Conservation (phyloP, 2,113 vertebrate genomes). For the Grammomys dolichurus region DNA sequence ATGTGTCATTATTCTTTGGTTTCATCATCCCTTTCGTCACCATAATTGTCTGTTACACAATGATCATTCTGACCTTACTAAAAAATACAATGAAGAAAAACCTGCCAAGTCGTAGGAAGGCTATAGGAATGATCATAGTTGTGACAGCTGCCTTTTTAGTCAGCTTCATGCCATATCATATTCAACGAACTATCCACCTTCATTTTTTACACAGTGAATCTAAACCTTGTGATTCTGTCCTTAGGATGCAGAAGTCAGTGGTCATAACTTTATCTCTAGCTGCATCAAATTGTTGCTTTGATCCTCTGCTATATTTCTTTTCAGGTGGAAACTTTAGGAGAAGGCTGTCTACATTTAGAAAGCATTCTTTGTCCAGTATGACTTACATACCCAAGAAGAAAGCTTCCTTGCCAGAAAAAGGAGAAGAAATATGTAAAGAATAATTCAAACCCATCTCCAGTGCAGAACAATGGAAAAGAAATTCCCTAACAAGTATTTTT, state of each 20-base stretch:
- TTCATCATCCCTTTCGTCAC: slow-evolving; percentile 93
- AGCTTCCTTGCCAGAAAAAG: slow-evolving; percentile 82
- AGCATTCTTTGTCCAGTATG: slow-evolving; percentile 87
- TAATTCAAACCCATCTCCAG: slow-evolving; percentile 50
- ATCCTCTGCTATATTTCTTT: slow-evolving; percentile 97
- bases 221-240: slow-evolving; percentile 82
- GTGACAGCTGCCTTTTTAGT: slow-evolving; percentile 94
- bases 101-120: slow-evolving; percentile 86
- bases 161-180: slow-evolving; percentile 96
- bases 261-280: slow-evolving; percentile 95
- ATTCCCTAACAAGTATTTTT: slow-evolving; percentile 32
- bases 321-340: slow-evolving; percentile 94
- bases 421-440: slow-evolving; percentile 79
- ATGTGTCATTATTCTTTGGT: slow-evolving; percentile 91
- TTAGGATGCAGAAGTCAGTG: slow-evolving; percentile 94
- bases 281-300: slow-evolving; percentile 96
- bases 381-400: slow-evolving; percentile 81
- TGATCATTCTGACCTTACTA: slow-evolving; percentile 92
- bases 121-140: slow-evolving; percentile 95
- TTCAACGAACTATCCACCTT: slow-evolving; percentile 94
- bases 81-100: slow-evolving; percentile 89
- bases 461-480: slow-evolving; percentile 5
- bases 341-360: slow-evolving; percentile 91
- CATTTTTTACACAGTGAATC: slow-evolving; percentile 80
- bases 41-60: slow-evolving; percentile 94